Conservation (phyloP, 2,888 invertebrate species). For the Cryptus viduatorius region DNA sequence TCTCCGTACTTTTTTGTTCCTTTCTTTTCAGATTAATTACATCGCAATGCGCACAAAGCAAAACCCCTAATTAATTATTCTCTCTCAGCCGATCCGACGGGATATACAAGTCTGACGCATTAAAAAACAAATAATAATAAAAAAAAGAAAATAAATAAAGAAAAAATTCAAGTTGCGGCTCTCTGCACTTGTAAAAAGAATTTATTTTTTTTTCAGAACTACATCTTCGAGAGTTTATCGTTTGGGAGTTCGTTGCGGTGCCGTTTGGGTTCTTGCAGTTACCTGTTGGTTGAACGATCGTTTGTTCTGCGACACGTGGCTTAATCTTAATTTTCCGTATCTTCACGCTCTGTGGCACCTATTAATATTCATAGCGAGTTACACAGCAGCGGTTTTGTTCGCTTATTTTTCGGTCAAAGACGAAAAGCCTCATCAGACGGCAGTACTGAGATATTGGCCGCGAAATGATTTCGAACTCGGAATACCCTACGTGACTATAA, state of each 20-base stretch:
- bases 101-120: no score
- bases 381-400: constrained; percentile 91
- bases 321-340: constrained; percentile 92
- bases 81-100: no score
- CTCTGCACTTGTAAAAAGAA: not conserved
- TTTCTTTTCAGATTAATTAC: no score
- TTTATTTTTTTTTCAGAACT: constrained; percentile 83
- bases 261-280: constrained; percentile 90
- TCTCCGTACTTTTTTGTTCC: no score
- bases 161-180: no score
- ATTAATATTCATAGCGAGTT: constrained; percentile 92
- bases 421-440: constrained; percentile 90
- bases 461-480: constrained; percentile 91
- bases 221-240: constrained; percentile 89
- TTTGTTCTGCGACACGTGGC: constrained; percentile 92
- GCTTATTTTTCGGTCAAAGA: constrained; percentile 92
- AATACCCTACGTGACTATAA: constrained; percentile 90
- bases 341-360: constrained; percentile 94
- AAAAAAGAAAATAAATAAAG: no score
- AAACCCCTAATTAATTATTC: no score
- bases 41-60: no score
- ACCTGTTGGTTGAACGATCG: constrained; percentile 93
- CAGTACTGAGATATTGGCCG: constrained; percentile 92
- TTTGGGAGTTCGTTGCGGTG: constrained; percentile 90
- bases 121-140: no score